phyloP scores from a whole-genome alignment of 1,140 invertebrate genomes.

The Tetragonula clypearis region DNA sequence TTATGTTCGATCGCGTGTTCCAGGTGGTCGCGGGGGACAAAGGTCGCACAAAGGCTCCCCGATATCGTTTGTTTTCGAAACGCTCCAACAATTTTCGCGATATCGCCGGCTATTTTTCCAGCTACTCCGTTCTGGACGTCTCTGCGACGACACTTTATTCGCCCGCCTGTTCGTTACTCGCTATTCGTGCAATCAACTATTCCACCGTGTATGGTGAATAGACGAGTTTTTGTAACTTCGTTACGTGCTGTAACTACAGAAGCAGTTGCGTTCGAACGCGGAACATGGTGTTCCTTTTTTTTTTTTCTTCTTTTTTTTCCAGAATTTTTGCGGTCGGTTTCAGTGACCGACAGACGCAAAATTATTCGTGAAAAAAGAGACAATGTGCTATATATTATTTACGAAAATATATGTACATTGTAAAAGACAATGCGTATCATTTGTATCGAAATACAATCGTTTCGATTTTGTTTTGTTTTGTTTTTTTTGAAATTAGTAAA shows the following conservation, averaged over 20 bases:
- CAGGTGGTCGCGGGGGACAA: neutral
- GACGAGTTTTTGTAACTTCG: neutral
- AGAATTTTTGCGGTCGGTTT: neutral
- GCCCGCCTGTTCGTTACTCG: neutral
- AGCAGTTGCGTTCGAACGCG: neutral
- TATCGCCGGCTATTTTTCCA: slow-evolving; percentile 16
- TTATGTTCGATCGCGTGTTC: neutral
- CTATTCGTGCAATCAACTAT: slow-evolving; percentile 26
- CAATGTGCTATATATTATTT: too few relatives aligned
- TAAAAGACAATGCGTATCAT: too few relatives aligned
- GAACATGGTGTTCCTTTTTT: neutral
- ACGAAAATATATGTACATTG: too few relatives aligned
- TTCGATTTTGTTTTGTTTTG: neutral
- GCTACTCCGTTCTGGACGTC: neutral
- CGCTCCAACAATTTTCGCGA: slow-evolving; percentile 7
- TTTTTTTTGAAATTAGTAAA: neutral
- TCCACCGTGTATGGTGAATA: neutral
- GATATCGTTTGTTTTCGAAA: neutral
- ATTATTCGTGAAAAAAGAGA: neutral
- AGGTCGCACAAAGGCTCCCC: neutral
- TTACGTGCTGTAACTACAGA: neutral
- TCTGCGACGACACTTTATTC: neutral
- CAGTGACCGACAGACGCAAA: neutral
- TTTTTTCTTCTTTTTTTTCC: neutral
- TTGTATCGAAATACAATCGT: neutral